A percentile compares a stretch with the other conserved stretches of the same genome.
Conservation (phyloP, 2,113 vertebrate species). For the Cyrtonyx montezumae region DNA sequence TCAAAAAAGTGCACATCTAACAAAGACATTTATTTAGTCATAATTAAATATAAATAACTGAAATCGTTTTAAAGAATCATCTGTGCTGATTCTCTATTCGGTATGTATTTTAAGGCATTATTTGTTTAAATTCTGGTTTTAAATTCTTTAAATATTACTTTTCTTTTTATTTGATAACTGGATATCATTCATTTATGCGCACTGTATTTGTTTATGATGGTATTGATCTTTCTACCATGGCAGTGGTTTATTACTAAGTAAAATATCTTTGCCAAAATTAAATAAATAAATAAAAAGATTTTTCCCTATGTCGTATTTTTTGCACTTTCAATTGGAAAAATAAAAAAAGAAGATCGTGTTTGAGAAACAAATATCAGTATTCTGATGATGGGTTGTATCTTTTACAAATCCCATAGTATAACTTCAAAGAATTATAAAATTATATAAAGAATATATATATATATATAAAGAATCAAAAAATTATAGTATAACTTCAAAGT, state of each 20-base stretch:
- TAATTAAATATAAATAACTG: background rate
- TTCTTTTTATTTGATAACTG: background rate
- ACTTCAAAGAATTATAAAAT: too few relatives aligned
- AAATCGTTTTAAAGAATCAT: background rate
- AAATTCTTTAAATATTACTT: background rate
- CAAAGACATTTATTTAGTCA: background rate
- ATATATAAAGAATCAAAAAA: too few relatives aligned
- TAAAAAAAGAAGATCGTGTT: background rate
- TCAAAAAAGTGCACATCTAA: background rate
- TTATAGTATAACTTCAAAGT: too few relatives aligned
- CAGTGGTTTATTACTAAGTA: background rate
- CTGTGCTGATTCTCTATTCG: background rate
- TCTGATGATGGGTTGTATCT: background rate
- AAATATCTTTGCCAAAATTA: background rate
- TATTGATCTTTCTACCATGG: background rate
- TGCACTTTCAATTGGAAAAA: background rate
- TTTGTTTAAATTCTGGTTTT: background rate
- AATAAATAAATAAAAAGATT: background rate
- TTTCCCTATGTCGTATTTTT: background rate
- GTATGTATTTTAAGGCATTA: background rate
- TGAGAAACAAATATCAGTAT: background rate
- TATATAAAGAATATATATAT: too few relatives aligned
- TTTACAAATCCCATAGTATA: background rate
- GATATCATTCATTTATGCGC: background rate
- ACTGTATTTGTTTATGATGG: background rate